A percentile compares a stretch with the other conserved stretches of the same genome.
These are phyloP conservation scores for Adrianichthys oophorus DNA, from an alignment of 2,797 vertebrate species.

Conservation along the genomic window DNA sequence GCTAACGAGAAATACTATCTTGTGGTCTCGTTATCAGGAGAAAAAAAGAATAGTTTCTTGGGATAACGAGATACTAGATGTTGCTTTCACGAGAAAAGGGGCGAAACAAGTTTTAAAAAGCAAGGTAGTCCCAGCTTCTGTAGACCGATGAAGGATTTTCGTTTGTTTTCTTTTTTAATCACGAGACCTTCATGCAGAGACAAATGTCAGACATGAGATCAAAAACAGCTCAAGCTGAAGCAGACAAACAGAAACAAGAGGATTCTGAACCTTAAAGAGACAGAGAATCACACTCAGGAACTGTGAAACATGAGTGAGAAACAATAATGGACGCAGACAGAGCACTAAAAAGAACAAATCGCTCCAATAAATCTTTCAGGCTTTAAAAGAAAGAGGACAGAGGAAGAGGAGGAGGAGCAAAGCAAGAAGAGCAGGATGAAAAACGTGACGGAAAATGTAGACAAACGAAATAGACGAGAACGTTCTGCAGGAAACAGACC, in stretches of 20 bases:
- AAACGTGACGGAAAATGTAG: slow-evolving; percentile 8
- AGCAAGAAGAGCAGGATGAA: background rate
- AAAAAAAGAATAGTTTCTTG: too few species aligned
- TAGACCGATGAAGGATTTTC: too few species aligned
- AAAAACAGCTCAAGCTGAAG: slow-evolving; percentile 13
- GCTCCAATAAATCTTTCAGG: slow-evolving; percentile 49
- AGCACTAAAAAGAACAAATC: slow-evolving; percentile 33
- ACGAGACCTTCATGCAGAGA: background rate
- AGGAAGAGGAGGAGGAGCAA: background rate
- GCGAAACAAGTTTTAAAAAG: too few species aligned
- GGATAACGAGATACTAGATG: too few species aligned
- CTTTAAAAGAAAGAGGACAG: slow-evolving; percentile 17
- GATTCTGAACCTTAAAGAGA: background rate
- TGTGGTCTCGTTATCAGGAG: too few species aligned
- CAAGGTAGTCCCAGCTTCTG: too few species aligned
- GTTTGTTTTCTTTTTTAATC: too few species aligned
- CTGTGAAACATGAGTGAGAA: slow-evolving; percentile 1
- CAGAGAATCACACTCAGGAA: background rate
- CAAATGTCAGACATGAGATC: slow-evolving; percentile 19
- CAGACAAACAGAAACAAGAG: background rate
- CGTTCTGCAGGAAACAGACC: background rate
- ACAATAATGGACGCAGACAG: slow-evolving; percentile 21
- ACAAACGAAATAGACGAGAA: background rate
- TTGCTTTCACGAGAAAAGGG: too few species aligned
- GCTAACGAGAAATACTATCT: too few species aligned